Conservation (phyloP, 1,140 invertebrate genomes). For the Bombus waltoni region DNA sequence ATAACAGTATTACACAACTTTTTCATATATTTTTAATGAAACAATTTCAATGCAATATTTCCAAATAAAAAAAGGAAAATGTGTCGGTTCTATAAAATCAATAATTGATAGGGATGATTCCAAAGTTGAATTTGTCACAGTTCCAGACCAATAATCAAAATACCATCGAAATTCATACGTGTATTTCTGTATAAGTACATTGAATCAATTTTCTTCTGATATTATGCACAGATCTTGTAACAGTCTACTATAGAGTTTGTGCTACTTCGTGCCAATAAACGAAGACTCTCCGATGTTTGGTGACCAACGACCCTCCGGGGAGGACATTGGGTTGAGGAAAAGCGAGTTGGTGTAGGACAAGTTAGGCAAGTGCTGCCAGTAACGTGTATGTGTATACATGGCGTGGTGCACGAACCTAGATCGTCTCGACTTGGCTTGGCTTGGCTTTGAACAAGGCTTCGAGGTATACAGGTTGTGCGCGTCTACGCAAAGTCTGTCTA, state of each 20-base stretch:
- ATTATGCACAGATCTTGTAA: neutral
- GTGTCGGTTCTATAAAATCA: neutral
- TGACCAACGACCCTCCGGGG: slow-evolving; percentile 53
- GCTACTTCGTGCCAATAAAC: slow-evolving; percentile 38
- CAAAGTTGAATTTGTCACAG: neutral
- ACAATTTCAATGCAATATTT: neutral
- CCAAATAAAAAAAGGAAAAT: neutral
- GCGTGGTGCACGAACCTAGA: neutral
- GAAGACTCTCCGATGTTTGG: slow-evolving; percentile 50
- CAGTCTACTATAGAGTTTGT: neutral
- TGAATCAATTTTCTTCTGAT: neutral
- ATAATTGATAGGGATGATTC: neutral
- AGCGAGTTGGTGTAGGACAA: slow-evolving; percentile 1
- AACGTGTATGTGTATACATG: neutral
- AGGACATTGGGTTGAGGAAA: slow-evolving; percentile 17
- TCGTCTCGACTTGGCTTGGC: neutral
- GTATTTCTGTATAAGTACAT: neutral
- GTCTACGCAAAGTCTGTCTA: slow-evolving; percentile 58
- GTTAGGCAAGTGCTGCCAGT: slow-evolving; percentile 32
- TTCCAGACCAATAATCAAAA: neutral
- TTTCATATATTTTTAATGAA: neutral
- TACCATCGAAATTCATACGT: neutral
- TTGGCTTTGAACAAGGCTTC: slow-evolving; percentile 4
- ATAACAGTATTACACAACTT: too few relatives aligned
- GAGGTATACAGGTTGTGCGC: slow-evolving; percentile 8